These are phyloP conservation scores for Lordiphosa andalusiaca DNA, from an alignment of 2,888 invertebrate genomes.

Conservation along the genomic window DNA sequence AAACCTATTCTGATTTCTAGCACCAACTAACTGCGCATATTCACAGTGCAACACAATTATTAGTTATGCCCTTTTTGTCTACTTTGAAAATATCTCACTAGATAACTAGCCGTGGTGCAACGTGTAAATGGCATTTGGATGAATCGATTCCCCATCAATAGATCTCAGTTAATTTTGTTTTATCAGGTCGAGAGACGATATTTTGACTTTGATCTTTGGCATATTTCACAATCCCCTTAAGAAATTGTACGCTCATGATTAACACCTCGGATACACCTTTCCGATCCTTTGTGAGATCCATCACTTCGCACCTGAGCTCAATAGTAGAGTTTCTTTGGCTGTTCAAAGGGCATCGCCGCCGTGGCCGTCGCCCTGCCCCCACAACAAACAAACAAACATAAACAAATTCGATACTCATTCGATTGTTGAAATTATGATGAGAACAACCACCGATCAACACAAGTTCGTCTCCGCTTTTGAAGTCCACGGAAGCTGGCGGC, in stretches of 20 bases:
- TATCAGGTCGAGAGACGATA: conserved; percentile 40
- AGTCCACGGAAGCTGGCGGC: conserved; percentile 41
- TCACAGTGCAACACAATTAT: too few species aligned
- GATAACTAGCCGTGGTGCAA: too few species aligned
- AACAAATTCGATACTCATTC: conserved; percentile 39
- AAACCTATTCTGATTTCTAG: too few species aligned
- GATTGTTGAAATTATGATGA: conserved; percentile 48
- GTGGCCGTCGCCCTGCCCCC: conserved; percentile 17
- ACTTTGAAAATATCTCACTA: too few species aligned
- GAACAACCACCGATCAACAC: conserved; percentile 32
- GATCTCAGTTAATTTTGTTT: conserved; percentile 51
- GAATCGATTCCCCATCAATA: conserved; percentile 5
- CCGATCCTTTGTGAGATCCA: conserved; percentile 27
- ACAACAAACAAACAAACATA: conserved; percentile 50
- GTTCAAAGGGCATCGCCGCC: conserved; percentile 59
- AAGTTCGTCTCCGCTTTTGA: conserved; percentile 59
- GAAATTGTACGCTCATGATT: conserved; percentile 54
- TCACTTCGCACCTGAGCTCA: conserved; percentile 60
- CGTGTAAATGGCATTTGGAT: too few species aligned
- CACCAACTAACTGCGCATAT: too few species aligned
- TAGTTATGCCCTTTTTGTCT: too few species aligned
- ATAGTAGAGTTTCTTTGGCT: conserved; percentile 40
- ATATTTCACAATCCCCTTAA: background rate
- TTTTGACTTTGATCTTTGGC: conserved; percentile 53
- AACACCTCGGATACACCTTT: conserved; percentile 34